Percentiles rank a stretch among this genome's conserved stretches.
These are phyloP conservation scores for Asbolus verrucosus DNA, from an alignment of 1,140 invertebrate species.

Conservation along the genomic window DNA sequence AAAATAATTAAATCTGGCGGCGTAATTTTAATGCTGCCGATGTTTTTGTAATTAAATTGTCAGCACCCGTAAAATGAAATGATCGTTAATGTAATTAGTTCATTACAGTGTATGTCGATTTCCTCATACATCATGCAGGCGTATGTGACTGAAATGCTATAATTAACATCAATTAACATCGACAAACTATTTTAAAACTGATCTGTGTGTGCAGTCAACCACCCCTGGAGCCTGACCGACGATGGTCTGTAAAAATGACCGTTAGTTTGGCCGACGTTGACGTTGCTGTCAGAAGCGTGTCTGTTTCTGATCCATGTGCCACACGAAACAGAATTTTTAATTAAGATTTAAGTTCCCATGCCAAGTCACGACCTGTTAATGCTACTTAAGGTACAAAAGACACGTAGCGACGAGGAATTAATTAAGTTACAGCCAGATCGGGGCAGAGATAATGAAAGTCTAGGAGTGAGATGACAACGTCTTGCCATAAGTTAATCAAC, in stretches of 20 bases:
- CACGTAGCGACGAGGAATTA: conserved; percentile 58
- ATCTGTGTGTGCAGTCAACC: not conserved
- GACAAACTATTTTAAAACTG: conserved; percentile 31
- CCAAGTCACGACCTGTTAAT: conserved; percentile 59
- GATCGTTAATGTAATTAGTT: conserved; percentile 38
- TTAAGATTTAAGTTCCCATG: conserved; percentile 45
- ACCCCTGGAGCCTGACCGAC: too few relatives aligned
- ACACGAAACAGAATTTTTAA: conserved; percentile 25
- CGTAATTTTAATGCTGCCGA: conserved; percentile 16
- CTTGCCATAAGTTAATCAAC: conserved; percentile 36
- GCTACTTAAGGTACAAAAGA: conserved; percentile 60
- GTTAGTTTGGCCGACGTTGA: too few relatives aligned
- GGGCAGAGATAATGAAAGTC: conserved; percentile 56
- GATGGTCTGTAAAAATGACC: too few relatives aligned
- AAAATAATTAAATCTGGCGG: conserved; percentile 24
- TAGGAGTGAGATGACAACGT: conserved; percentile 32
- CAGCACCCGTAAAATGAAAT: conserved; percentile 34
- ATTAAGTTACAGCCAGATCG: conserved; percentile 59
- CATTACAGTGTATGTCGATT: conserved; percentile 13
- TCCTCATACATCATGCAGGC: conserved; percentile 25
- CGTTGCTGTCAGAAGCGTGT: too few relatives aligned
- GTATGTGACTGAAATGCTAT: conserved; percentile 25
- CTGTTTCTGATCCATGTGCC: too few relatives aligned
- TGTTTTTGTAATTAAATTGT: conserved; percentile 39
- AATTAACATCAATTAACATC: conserved; percentile 32